A percentile compares a stretch with the other conserved stretches of the same genome.
Conservation (phyloP, 2,797 vertebrate genomes). For the Anas acuta region DNA sequence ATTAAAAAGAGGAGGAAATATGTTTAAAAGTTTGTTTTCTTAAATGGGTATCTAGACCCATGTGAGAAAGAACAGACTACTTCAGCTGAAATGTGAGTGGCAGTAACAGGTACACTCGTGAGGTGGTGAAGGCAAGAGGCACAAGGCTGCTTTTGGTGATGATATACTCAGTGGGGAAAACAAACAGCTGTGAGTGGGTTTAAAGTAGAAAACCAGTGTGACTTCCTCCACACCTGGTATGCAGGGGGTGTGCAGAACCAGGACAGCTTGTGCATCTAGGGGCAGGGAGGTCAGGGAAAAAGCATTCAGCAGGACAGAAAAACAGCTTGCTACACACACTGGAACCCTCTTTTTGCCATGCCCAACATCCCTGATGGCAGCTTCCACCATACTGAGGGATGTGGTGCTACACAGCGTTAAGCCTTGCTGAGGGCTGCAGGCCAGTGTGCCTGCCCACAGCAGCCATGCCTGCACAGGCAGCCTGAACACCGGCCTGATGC, state of each 20-base stretch:
- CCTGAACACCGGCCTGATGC: fast-evolving
- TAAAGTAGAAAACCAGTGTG: not conserved
- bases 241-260: not conserved
- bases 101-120: not conserved
- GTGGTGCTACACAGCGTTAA: fast-evolving
- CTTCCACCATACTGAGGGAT: not conserved
- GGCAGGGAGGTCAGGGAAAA: not conserved
- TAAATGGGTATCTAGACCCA: not conserved
- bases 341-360: not conserved
- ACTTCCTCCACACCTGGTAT: not conserved
- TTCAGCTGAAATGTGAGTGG: not conserved
- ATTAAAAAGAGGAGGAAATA: not conserved
- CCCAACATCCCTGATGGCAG: not conserved
- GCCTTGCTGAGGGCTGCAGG: not conserved
- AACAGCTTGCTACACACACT: not conserved
- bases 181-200: not conserved
- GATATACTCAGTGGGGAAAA: not conserved
- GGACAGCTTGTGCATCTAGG: not conserved
- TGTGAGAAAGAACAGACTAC: not conserved
- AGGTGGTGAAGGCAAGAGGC: not conserved
- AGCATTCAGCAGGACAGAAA: not conserved
- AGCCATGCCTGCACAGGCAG: not conserved
- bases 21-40: not conserved
- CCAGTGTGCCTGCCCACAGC: not conserved
- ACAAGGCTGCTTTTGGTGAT: not conserved